phyloP scores from a whole-genome alignment of 2,113 vertebrate species.

The Boulengeromyrus knoepffleri region DNA sequence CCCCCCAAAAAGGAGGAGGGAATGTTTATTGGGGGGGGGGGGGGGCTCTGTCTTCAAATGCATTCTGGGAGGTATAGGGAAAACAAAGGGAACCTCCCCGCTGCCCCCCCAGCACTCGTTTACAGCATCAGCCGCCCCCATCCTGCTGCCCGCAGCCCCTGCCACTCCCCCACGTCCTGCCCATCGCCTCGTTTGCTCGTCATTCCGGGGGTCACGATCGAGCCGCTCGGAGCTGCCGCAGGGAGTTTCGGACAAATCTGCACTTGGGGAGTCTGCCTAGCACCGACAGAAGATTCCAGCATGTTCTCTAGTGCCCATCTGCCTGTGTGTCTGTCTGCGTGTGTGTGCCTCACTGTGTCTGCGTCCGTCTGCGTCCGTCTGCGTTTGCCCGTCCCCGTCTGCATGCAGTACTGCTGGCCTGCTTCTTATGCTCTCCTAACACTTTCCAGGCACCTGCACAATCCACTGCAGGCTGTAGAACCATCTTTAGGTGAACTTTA shows the following conservation, averaged over 20 bases:
- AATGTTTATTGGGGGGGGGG: background rate
- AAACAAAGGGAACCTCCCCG: background rate
- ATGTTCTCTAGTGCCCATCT: background rate
- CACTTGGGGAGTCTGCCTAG: background rate
- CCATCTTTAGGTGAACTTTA: background rate
- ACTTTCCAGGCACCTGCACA: background rate
- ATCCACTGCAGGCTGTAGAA: background rate
- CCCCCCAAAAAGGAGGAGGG: background rate
- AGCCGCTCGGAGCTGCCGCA: background rate
- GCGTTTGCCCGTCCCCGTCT: background rate
- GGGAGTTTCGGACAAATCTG: background rate
- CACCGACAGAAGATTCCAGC: background rate
- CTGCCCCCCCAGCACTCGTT: background rate
- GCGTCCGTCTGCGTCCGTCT: background rate
- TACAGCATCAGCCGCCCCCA: too few relatives aligned
- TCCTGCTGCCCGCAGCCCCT: background rate
- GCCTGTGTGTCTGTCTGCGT: background rate
- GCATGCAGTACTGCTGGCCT: background rate
- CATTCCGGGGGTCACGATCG: background rate
- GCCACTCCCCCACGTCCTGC: background rate
- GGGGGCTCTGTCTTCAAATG: background rate
- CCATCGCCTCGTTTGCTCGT: background rate
- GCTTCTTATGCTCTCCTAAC: background rate
- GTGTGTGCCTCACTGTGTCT: background rate
- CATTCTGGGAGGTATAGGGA: background rate